phyloP scores from a whole-genome alignment of 2,113 vertebrate genomes.

The Gnathonemus echidnorhynchus region DNA sequence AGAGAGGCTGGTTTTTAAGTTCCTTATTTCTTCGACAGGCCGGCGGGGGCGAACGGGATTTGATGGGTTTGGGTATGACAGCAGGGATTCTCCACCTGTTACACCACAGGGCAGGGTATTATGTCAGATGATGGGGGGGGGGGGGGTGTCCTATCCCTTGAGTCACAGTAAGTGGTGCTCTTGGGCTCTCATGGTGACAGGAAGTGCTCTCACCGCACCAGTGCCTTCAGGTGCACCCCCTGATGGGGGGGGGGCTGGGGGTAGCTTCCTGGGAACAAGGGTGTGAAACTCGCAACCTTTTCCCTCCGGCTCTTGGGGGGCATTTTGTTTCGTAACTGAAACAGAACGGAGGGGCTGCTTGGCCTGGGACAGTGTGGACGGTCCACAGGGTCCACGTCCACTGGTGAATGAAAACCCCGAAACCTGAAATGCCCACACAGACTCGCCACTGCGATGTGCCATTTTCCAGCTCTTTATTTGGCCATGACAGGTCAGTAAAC shows the following conservation, averaged over 20 bases:
- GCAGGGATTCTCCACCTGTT: background rate
- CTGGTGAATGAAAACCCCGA: background rate
- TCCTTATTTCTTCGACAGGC: background rate
- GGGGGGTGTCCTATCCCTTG: background rate
- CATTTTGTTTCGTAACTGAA: background rate
- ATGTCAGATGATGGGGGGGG: background rate
- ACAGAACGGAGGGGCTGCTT: background rate
- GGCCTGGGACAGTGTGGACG: background rate
- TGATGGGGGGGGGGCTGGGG: background rate
- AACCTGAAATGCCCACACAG: background rate
- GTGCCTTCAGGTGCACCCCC: conserved; percentile 32
- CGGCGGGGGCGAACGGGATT: background rate
- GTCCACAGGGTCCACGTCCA: background rate
- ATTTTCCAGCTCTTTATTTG: conserved; percentile 49
- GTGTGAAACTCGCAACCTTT: background rate
- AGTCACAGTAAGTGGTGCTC: background rate
- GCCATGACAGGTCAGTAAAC: conserved; percentile 35
- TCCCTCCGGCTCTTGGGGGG: background rate
- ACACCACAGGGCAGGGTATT: background rate
- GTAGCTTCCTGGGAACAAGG: background rate
- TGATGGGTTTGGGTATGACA: background rate
- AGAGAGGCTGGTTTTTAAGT: background rate
- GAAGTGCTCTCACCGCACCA: conserved; percentile 40
- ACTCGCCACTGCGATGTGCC: background rate
- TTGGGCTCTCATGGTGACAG: conserved; percentile 12